Evolutionary conservation across 2,888 invertebrate genomes (phyloP), one percentile per base, ranked within the genome.

Genomic region (Epirrita christyi): DNA sequence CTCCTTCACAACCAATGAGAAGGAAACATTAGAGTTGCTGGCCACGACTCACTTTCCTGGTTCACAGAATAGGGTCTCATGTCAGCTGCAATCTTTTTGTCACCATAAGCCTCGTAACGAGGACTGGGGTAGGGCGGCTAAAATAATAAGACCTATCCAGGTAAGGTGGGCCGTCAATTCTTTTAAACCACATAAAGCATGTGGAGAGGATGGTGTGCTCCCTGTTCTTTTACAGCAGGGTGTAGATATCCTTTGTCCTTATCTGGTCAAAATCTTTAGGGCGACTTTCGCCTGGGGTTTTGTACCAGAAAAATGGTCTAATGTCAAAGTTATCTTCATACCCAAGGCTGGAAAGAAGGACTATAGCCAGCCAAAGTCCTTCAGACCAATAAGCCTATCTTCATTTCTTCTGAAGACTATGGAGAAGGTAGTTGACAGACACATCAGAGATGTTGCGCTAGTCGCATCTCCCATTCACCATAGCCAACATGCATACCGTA

Each of bases 351-450:
- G 27, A 8, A 11, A 43, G 7, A 43, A 11, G 27, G 43, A n/a
- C 28, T 28, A 43, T 13, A 27, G 13, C 43, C 27, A 27, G 43
- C 43, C 43, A 27, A 43, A 43, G 29, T 27, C 43, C 29, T 43
- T 43, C 11, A 43, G 43, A 43, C 43, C 27, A 21, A 38, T 14
- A 6, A 38, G 38, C 14, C 14, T 40, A 34, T 47, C 21, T 29
- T 48, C 14, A 14, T 49, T 49, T 40, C 40, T 49, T 36, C 15
- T 49, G 1, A 49, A 49, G 14, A 49, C 48, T 6, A 49, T 49
- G 38, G 40, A 49, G 48, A 40, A 49, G 28, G 13, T 40, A n/a
- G 28, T 38, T 9, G 38, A 40, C 8, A 13, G 11, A 40, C 29
- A 27, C 28, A 49, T 49, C n/a, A 49, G 28, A 38, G 29, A 38